These are phyloP conservation scores for Lota lota DNA, from an alignment of 2,113 vertebrate species.

Conservation along the genomic window DNA sequence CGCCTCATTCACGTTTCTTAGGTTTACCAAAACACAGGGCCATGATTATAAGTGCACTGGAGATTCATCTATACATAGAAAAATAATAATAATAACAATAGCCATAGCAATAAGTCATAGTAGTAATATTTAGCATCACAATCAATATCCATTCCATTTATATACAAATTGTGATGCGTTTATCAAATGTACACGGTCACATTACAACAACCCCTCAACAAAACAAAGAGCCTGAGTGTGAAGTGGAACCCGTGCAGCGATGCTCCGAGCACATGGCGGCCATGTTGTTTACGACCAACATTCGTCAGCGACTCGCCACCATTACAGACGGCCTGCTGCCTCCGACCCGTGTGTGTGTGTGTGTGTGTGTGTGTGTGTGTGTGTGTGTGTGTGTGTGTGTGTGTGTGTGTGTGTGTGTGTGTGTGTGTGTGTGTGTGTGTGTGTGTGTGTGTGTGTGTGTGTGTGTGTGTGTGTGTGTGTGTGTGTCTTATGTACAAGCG, in stretches of 20 bases:
- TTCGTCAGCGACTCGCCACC: no score
- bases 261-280: conserved; percentile 29
- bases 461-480: no score
- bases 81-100: conserved; percentile 67
- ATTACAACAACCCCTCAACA: conserved; percentile 53
- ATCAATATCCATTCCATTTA: conserved; percentile 70
- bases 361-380: no score
- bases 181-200: conserved; percentile 52
- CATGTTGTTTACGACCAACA: no score
- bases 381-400: no score
- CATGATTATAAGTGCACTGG: conserved; percentile 72
- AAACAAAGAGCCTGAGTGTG: conserved; percentile 60
- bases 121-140: conserved; percentile 63
- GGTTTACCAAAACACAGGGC: conserved; percentile 68
- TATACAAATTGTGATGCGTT: conserved; percentile 59
- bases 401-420: no score
- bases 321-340: no score
- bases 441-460: no score
- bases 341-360: no score
- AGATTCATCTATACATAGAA: conserved; percentile 70
- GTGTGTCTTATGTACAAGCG: no score
- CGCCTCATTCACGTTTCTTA: conserved; percentile 60
- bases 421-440: no score
- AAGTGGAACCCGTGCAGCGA: conserved; percentile 63
- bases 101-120: conserved; percentile 56